phyloP scores from a whole-genome alignment of 2,888 invertebrate species.

The Campoplex nolae region DNA sequence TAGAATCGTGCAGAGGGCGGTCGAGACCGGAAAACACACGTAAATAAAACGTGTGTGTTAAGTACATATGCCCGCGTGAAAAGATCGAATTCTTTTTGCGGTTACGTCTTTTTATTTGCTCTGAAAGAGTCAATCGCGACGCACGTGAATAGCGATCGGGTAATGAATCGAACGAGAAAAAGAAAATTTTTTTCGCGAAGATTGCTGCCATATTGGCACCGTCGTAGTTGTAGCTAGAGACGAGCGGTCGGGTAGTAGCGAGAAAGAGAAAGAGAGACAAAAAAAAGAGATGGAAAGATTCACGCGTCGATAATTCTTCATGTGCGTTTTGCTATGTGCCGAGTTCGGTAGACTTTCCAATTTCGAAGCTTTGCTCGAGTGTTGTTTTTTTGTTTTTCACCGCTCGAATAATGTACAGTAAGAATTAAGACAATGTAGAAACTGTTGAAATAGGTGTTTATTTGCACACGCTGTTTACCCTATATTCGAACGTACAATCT shows the following conservation, averaged over 20 bases:
- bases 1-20: slow-evolving; percentile 52
- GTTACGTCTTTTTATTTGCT: not conserved
- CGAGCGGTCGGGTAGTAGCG: not conserved
- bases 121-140: slow-evolving; percentile 1
- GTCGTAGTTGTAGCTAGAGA: slow-evolving; percentile 7
- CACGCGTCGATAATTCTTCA: slow-evolving; percentile 56
- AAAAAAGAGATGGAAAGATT: slow-evolving; percentile 38
- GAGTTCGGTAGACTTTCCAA: slow-evolving; percentile 42
- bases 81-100: not conserved
- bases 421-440: slow-evolving; percentile 16
- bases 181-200: not conserved
- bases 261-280: not conserved
- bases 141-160: slow-evolving; percentile 18
- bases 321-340: slow-evolving; percentile 18
- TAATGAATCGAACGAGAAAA: not conserved
- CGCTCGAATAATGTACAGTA: not conserved
- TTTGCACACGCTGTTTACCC: not conserved
- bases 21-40: slow-evolving; percentile 41
- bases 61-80: slow-evolving; percentile 18
- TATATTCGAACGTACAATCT: not conserved
- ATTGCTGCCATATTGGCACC: slow-evolving; percentile 64
- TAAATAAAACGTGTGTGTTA: slow-evolving; percentile 23
- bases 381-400: not conserved
- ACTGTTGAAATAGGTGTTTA: not conserved
- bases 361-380: slow-evolving; percentile 34